Evolutionary conservation across 2,797 vertebrate species (phyloP).

Genomic region (Peromyscus melanophrys): DNA sequence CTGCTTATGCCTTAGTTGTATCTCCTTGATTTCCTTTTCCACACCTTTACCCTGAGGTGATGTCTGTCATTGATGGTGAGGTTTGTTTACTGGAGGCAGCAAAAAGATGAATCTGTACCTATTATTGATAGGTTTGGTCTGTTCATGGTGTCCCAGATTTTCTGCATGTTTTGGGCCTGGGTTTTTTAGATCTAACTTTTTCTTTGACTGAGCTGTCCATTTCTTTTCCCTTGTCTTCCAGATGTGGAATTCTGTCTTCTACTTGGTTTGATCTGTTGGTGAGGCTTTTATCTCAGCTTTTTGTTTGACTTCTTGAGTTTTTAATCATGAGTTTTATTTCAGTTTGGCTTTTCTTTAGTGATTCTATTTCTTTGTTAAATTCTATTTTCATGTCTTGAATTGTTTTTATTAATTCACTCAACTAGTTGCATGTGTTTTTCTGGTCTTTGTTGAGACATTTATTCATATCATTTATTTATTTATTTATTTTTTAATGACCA

Average conservation of each 20-base stretch:
- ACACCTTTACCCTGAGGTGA: not conserved
- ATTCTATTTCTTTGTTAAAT: slow-evolving; percentile 2
- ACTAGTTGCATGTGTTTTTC: not conserved
- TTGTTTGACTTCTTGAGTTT: not conserved
- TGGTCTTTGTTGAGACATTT: not conserved
- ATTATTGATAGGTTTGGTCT: not conserved
- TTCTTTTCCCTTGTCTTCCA: not conserved
- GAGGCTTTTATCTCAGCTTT: not conserved
- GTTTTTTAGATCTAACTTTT: not conserved
- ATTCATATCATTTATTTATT: not conserved
- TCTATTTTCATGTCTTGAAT: not conserved
- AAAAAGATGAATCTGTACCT: not conserved
- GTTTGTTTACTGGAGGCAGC: not conserved
- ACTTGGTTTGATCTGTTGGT: not conserved
- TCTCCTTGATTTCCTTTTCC: not conserved
- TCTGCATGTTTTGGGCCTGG: not conserved
- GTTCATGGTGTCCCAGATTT: not conserved
- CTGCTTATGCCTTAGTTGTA: not conserved
- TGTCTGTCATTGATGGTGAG: not conserved
- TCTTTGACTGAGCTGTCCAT: not conserved
- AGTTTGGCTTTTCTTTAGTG: not conserved
- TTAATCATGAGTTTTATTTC: not conserved
- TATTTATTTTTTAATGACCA: not conserved
- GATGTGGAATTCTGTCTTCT: not conserved
- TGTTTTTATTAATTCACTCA: not conserved